Evolutionary conservation across 2,888 invertebrate genomes (phyloP).

Genomic region (Cosmia trapezina): DNA sequence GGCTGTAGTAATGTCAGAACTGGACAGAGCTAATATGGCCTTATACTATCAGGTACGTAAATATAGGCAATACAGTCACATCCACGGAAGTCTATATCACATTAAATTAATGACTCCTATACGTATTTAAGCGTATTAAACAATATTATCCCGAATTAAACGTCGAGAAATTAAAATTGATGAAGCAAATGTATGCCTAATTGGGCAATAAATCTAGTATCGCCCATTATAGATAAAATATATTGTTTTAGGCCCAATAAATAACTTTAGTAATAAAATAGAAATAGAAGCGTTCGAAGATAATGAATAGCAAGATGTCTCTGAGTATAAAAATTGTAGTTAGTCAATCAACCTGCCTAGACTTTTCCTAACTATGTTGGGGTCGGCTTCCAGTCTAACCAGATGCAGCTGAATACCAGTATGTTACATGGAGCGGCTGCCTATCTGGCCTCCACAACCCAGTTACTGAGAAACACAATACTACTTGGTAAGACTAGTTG

Average conservation of each 20-base stretch:
- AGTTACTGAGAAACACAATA: background rate
- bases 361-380: background rate
- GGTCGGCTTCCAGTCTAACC: background rate
- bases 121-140: constrained; percentile 18
- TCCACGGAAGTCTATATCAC: background rate
- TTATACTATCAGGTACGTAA: background rate
- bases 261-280: constrained; percentile 30
- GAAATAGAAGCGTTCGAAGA: constrained; percentile 27
- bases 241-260: constrained; percentile 8
- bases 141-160: constrained; percentile 26
- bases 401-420: background rate
- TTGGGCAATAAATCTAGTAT: constrained; percentile 52
- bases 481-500: background rate
- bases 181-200: constrained; percentile 41
- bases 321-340: constrained; percentile 5
- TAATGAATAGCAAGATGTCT: constrained; percentile 13
- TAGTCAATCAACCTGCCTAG: background rate
- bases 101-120: constrained; percentile 17
- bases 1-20: background rate
- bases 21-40: background rate
- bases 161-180: constrained; percentile 46
- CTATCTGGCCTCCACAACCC: background rate
- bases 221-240: constrained; percentile 32
- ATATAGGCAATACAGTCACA: background rate
- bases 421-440: background rate